phyloP scores from a whole-genome alignment of 1,140 invertebrate species.

The Ips nitidus region DNA sequence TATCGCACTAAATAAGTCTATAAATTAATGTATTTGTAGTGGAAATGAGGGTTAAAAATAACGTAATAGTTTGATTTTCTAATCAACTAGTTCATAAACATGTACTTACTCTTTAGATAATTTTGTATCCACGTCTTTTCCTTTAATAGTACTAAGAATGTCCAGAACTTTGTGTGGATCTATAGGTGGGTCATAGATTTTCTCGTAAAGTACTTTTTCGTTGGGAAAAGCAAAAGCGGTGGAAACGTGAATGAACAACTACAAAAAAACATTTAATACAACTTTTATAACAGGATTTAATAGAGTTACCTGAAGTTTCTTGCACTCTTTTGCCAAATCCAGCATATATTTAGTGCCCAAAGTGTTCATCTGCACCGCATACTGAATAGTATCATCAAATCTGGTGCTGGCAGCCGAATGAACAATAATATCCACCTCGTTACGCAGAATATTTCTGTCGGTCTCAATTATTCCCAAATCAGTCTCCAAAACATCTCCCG shows the following conservation, averaged over 20 bases:
- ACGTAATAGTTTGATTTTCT: too few species aligned
- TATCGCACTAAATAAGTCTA: too few species aligned
- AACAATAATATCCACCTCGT: constrained; percentile 80
- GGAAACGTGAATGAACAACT: constrained; percentile 60
- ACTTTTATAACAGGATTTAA: not conserved
- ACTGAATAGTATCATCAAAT: constrained; percentile 74
- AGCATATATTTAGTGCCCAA: constrained; percentile 73
- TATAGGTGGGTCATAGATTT: constrained; percentile 72
- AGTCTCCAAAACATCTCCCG: constrained; percentile 74
- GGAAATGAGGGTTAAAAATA: not conserved
- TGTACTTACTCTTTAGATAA: too few species aligned
- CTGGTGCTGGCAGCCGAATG: constrained; percentile 90
- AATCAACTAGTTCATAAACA: too few species aligned
- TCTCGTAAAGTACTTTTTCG: constrained; percentile 58
- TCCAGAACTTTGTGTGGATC: constrained; percentile 89
- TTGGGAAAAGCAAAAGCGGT: constrained; percentile 71
- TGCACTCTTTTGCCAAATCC: constrained; percentile 74
- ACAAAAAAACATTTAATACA: constrained; percentile 42
- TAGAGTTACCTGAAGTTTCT: constrained; percentile 61
- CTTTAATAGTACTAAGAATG: too few species aligned
- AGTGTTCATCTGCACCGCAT: constrained; percentile 73
- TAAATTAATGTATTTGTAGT: too few species aligned
- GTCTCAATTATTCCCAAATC: constrained; percentile 73
- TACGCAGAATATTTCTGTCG: constrained; percentile 68
- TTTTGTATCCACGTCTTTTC: too few species aligned